A percentile compares a stretch with the other conserved stretches of the same genome.
Conservation (phyloP, 2,797 vertebrate genomes). For the Myoxocephalus aenaeus region DNA sequence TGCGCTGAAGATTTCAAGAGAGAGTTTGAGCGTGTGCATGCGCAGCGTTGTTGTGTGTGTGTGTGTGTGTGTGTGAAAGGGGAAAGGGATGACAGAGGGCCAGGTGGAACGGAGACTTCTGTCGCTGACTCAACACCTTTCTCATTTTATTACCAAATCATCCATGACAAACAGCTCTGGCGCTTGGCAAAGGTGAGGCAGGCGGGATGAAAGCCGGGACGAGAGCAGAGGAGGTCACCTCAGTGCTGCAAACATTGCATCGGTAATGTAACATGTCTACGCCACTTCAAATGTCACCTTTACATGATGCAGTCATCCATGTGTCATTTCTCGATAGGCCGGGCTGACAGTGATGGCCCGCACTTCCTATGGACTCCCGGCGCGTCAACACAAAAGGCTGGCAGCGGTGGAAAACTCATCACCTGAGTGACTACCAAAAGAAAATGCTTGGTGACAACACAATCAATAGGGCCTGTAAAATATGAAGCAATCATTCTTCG, state of each 20-base stretch:
- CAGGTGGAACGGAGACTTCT: constrained; percentile 83
- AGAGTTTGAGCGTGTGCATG: constrained; percentile 29
- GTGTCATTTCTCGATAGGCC: constrained; percentile 70
- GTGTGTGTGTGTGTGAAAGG: constrained; percentile 48
- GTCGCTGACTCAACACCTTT: constrained; percentile 87
- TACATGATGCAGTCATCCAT: constrained; percentile 75
- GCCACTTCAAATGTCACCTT: constrained; percentile 74
- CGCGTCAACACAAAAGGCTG: constrained; percentile 56
- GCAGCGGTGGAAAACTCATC: constrained; percentile 59
- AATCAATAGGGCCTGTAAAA: constrained; percentile 72
- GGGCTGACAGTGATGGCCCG: constrained; percentile 73
- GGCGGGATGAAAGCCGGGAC: constrained; percentile 67
- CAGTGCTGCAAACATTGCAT: constrained; percentile 67
- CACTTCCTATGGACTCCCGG: constrained; percentile 57
- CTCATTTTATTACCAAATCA: constrained; percentile 88
- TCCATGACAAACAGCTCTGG: constrained; percentile 82
- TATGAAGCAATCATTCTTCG: constrained; percentile 59
- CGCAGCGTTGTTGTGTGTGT: constrained; percentile 21
- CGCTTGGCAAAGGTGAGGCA: constrained; percentile 78
- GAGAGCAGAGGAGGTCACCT: constrained; percentile 73
- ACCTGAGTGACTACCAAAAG: constrained; percentile 69
- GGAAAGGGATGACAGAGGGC: constrained; percentile 76
- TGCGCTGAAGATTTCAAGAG: background rate
- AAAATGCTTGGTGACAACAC: constrained; percentile 72
- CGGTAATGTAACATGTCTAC: constrained; percentile 73